These are phyloP conservation scores for Chironomus riparius DNA, from an alignment of 2,888 invertebrate species.

Conservation along the genomic window DNA sequence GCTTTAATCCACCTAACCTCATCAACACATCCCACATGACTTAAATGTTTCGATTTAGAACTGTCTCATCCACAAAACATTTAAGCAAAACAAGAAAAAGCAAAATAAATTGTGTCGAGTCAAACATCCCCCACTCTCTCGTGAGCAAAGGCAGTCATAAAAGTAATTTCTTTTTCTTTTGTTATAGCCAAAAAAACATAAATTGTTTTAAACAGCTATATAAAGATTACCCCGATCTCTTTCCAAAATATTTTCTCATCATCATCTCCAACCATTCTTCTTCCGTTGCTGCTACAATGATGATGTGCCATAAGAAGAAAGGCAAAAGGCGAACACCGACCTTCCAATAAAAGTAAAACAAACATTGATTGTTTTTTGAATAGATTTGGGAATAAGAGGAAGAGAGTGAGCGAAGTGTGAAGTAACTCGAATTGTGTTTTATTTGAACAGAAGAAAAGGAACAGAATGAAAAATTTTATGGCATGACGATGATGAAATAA, in stretches of 20 bases:
- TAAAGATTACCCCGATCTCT: not conserved
- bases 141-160: not conserved
- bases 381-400: not conserved
- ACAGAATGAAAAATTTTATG: not conserved
- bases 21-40: too few species aligned
- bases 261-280: not conserved
- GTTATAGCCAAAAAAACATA: not conserved
- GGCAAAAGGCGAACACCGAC: not conserved
- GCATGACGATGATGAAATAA: not conserved
- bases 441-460: not conserved
- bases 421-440: too few species aligned
- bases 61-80: too few species aligned
- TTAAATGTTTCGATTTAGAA: too few species aligned
- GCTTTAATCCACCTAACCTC: too few species aligned
- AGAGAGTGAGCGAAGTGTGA: not conserved
- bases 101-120: not conserved
- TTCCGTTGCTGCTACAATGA: not conserved
- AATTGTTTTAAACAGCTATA: not conserved
- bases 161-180: not conserved
- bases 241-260: not conserved
- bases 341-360: not conserved
- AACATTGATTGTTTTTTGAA: slow-evolving; percentile 8
- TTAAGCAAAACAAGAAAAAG: not conserved
- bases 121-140: not conserved
- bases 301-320: not conserved